Conservation (phyloP, 2,888 invertebrate genomes). For the Amphipoea oculea region DNA sequence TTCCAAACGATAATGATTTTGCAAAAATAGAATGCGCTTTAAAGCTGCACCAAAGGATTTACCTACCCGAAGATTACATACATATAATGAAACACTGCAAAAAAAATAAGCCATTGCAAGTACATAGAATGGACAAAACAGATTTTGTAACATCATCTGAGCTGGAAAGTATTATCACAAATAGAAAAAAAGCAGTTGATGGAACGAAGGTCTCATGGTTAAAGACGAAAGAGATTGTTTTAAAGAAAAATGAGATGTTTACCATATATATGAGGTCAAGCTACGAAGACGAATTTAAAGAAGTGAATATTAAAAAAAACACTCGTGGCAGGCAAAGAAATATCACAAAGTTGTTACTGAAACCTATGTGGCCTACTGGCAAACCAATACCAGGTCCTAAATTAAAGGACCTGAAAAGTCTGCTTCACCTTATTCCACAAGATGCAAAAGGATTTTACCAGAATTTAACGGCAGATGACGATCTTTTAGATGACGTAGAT, state of each 20-base stretch:
- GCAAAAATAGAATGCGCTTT: conserved; percentile 43
- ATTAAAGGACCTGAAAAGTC: conserved; percentile 43
- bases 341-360: too few relatives aligned
- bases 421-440: conserved; percentile 38
- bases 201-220: background rate
- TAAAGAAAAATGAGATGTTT: conserved; percentile 10
- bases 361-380: conserved; percentile 16
- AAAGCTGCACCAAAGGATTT: conserved; percentile 33
- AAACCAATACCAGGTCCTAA: conserved; percentile 33
- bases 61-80: conserved; percentile 42
- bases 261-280: conserved; percentile 7
- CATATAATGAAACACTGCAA: conserved; percentile 43
- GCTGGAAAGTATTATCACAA: too few relatives aligned
- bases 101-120: conserved; percentile 44
- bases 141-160: conserved; percentile 35
- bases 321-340: too few relatives aligned
- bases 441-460: conserved; percentile 30
- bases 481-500: background rate
- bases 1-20: conserved; percentile 37
- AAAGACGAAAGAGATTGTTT: conserved; percentile 1
- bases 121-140: conserved; percentile 34
- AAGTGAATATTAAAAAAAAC: background rate
- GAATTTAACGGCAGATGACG: conserved; percentile 3
- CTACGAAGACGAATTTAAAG: conserved; percentile 3
- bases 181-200: too few relatives aligned